Percentiles rank a stretch among this genome's conserved stretches.
Evolutionary conservation across 2,797 vertebrate genomes (phyloP).

Genomic region (Fistularia tabacaria): DNA sequence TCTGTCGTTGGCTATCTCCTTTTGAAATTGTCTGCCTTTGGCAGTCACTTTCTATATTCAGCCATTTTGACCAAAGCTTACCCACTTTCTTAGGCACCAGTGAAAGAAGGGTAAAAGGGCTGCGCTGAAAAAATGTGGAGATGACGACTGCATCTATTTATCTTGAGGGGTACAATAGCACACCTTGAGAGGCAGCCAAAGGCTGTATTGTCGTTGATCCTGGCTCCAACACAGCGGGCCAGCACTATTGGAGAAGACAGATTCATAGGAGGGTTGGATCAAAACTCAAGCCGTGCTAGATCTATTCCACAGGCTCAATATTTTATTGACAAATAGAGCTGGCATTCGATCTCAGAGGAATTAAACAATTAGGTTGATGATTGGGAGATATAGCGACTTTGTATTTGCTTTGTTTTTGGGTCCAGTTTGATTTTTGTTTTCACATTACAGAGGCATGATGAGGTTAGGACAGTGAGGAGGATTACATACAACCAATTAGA

Average conservation of each 20-base stretch:
- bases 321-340: slow-evolving; percentile 6
- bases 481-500: too few species aligned
- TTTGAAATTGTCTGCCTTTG: too few species aligned
- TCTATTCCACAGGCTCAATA: slow-evolving; percentile 8
- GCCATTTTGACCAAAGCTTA: slow-evolving; percentile 16
- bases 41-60: too few species aligned
- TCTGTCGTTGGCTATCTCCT: too few species aligned
- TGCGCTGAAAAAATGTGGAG: slow-evolving; percentile 22
- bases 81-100: slow-evolving; percentile 14
- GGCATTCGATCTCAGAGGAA: not conserved
- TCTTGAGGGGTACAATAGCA: slow-evolving; percentile 49
- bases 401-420: too few species aligned
- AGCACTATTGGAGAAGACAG: slow-evolving; percentile 35
- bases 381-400: too few species aligned
- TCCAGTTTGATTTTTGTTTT: too few species aligned
- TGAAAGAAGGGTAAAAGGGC: slow-evolving; percentile 24
- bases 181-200: slow-evolving; percentile 46
- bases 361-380: too few species aligned
- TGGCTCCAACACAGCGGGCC: slow-evolving; percentile 25
- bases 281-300: slow-evolving; percentile 17
- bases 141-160: slow-evolving; percentile 55
- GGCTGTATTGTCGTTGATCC: slow-evolving; percentile 37
- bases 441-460: too few species aligned
- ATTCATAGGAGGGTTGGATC: slow-evolving; percentile 32
- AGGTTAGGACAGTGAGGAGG: too few species aligned